Evolutionary conservation across 2,797 vertebrate genomes (phyloP), one percentile per base, ranked within the genome.

Genomic region (Siniperca undulata): DNA sequence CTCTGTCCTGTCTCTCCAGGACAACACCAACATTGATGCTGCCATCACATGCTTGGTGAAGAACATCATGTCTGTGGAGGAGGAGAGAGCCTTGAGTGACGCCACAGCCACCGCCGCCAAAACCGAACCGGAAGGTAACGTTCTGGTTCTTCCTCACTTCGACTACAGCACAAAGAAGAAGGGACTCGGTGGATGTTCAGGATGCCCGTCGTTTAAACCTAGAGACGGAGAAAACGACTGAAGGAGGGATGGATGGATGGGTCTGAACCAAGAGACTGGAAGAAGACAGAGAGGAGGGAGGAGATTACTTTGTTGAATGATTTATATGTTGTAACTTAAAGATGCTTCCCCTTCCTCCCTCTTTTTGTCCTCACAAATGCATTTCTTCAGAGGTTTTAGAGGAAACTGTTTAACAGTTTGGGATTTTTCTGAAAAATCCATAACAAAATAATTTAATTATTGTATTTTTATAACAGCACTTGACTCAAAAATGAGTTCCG

Each of bases 1-100:
- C 48, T 19, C 38, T 8, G 14, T 46, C 69, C 20, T 66, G 4
- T 77, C 11, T 68, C 60, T 81, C 22, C 91, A 96, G 96, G 96
- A 97, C 80, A 89, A 96, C 93, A 95, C 94, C 86, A 97, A 96
- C 92, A 95, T 97, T 1, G 95, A 96, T 13, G 93, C 92, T 1
- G 96, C 96, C 81, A 89, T 96, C 78, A 91, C 88, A 1, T 93
- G 94, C 73, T 81, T 97, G 88, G 94, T 97, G 77, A 92, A 95
- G 74, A 94, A 80, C 88, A 95, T 97, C 86, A 85, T 96, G 90
- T 84, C 93, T 0, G 48, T 64, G 38, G 92, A 96, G 62, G 88
- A 89, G 16, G 91, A 94, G 61, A 50, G 56, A 7, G 68, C 36
- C 0, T 1, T 7, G 7, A 42, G 53, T 0, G 82, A 81, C 20